Evolutionary conservation across 2,113 vertebrate genomes (phyloP).

Genomic region (Paraplagusia blochii): DNA sequence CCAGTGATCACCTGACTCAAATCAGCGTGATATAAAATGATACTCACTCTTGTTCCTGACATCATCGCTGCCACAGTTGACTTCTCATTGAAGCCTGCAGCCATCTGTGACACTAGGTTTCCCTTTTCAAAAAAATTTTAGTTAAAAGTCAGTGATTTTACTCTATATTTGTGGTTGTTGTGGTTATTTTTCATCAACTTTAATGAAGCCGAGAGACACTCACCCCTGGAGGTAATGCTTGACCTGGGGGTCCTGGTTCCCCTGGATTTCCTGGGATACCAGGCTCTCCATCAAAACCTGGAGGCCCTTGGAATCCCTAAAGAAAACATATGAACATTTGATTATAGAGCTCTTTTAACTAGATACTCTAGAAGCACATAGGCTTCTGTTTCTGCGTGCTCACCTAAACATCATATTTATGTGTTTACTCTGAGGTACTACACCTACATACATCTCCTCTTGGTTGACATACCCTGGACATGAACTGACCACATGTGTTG

Average conservation of each 20-base stretch:
- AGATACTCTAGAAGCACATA: no score
- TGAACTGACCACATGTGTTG: no score
- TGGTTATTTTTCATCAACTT: background rate
- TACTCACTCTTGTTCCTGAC: constrained; percentile 84
- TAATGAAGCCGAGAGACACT: constrained; percentile 20
- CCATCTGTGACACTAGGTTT: constrained; percentile 86
- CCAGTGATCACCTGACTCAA: background rate
- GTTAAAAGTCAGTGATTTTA: background rate
- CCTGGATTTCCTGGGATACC: constrained; percentile 94
- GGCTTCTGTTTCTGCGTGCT: no score
- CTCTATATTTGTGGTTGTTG: background rate
- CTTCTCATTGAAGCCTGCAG: constrained; percentile 87
- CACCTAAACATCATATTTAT: no score
- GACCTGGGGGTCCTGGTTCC: constrained; percentile 85
- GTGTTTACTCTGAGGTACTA: no score
- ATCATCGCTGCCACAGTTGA: constrained; percentile 79
- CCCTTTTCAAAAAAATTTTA: constrained; percentile 58
- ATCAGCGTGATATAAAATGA: background rate
- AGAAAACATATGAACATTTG: background rate
- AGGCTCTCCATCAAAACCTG: constrained; percentile 92
- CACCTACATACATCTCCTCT: no score
- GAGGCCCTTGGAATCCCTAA: constrained; percentile 87
- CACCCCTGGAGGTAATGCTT: constrained; percentile 81
- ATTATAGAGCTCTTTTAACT: background rate
- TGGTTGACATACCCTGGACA: no score